Conservation (phyloP, 1,140 invertebrate species). For the Daktulosphaira vitifoliae region DNA sequence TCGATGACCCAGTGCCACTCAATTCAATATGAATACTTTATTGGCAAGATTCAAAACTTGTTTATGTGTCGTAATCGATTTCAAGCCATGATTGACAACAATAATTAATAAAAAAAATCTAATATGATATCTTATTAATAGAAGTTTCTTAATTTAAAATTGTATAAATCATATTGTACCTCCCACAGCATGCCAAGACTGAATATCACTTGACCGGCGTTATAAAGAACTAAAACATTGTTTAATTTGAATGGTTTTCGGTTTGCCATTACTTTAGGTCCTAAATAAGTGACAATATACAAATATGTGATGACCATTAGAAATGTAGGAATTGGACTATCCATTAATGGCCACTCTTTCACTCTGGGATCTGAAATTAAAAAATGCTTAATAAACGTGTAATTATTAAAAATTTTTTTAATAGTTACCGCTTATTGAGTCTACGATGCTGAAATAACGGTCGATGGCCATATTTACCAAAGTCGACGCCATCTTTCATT, state of each 20-base stretch:
- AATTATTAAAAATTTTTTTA: not conserved
- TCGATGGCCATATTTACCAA: constrained; percentile 52
- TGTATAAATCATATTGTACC: constrained; percentile 51
- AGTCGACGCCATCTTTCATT: constrained; percentile 45
- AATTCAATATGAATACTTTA: not conserved
- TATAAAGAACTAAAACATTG: constrained; percentile 74
- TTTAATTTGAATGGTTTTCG: constrained; percentile 76
- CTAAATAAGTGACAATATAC: constrained; percentile 67
- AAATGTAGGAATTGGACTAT: constrained; percentile 75
- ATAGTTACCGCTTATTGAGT: constrained; percentile 46
- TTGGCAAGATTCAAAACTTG: not conserved
- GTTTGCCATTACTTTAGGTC: constrained; percentile 79
- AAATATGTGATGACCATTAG: constrained; percentile 72
- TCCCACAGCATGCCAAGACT: constrained; percentile 82
- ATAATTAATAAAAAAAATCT: not conserved
- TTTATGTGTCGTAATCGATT: constrained; percentile 9
- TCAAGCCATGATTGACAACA: not conserved
- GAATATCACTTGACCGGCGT: constrained; percentile 77
- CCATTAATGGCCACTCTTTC: constrained; percentile 83
- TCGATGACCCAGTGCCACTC: constrained; percentile 20
- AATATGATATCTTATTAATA: constrained; percentile 3
- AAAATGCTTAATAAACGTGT: too few relatives aligned
- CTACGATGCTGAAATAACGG: constrained; percentile 46
- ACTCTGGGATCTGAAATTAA: constrained; percentile 68
- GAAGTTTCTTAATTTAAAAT: not conserved